phyloP scores from a whole-genome alignment of 2,888 invertebrate genomes.

The Pachydiplax longipennis region DNA sequence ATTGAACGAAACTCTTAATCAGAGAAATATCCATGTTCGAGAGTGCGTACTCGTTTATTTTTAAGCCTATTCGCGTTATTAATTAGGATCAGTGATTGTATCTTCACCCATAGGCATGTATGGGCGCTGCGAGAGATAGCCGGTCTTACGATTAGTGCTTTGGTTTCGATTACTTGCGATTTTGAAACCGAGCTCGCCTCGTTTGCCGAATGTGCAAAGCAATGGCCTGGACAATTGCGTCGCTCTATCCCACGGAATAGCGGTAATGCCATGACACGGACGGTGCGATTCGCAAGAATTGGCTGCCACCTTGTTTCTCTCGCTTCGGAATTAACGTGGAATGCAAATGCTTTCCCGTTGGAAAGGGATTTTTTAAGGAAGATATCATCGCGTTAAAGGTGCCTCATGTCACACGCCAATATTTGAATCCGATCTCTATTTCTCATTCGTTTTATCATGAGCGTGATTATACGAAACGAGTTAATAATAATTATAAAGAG shows the following conservation, averaged over 20 bases:
- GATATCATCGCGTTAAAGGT: background rate
- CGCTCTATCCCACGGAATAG: background rate
- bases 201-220: background rate
- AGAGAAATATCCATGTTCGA: too few species aligned
- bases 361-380: background rate
- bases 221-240: background rate
- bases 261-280: background rate
- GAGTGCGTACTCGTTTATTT: too few species aligned
- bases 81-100: too few species aligned
- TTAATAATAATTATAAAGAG: too few species aligned
- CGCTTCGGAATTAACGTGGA: background rate
- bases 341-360: background rate
- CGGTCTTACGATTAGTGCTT: background rate
- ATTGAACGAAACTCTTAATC: too few species aligned
- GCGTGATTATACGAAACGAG: too few species aligned
- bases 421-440: background rate
- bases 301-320: background rate
- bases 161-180: background rate
- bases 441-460: too few species aligned
- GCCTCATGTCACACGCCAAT: background rate
- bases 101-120: background rate
- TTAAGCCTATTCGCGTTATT: too few species aligned
- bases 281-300: background rate
- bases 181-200: background rate
- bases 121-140: background rate